These are phyloP conservation scores for Stenodema calcarata DNA, from an alignment of 2,888 invertebrate species.

Conservation along the genomic window DNA sequence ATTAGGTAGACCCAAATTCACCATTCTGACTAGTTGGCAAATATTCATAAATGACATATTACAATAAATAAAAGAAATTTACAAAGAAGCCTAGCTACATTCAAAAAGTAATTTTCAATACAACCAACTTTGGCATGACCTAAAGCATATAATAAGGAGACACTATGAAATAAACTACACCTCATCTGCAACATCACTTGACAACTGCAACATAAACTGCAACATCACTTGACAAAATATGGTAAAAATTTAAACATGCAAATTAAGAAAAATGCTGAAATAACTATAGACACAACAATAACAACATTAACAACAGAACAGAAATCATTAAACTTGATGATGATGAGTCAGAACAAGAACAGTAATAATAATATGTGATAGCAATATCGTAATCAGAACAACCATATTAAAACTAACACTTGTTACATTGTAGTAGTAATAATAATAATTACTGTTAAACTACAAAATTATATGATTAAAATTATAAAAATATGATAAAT, in stretches of 20 bases:
- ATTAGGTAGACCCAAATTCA: constrained; percentile 26
- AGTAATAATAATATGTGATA: constrained; percentile 1
- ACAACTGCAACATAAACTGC: not conserved
- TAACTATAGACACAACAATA: not conserved
- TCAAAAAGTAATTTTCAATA: not conserved
- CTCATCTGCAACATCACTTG: not conserved
- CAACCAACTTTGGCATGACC: constrained; percentile 28
- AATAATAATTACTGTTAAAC: constrained; percentile 5
- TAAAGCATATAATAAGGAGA: constrained; percentile 1
- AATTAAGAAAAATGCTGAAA: not conserved
- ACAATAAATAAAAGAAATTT: constrained; percentile 8
- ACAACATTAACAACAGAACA: not conserved
- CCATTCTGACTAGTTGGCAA: constrained; percentile 43
- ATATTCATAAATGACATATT: constrained; percentile 10
- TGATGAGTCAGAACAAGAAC: constrained; percentile 3
- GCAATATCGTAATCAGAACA: not conserved
- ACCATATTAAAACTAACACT: not conserved
- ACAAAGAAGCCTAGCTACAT: not conserved
- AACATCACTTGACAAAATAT: not conserved
- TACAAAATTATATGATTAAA: not conserved
- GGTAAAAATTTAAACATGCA: not conserved
- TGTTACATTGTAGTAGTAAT: not conserved
- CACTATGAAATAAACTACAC: not conserved
- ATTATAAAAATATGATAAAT: not conserved
- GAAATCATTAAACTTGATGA: constrained; percentile 7